phyloP scores from a whole-genome alignment of 2,797 vertebrate species.

The Tenualosa ilisha region DNA sequence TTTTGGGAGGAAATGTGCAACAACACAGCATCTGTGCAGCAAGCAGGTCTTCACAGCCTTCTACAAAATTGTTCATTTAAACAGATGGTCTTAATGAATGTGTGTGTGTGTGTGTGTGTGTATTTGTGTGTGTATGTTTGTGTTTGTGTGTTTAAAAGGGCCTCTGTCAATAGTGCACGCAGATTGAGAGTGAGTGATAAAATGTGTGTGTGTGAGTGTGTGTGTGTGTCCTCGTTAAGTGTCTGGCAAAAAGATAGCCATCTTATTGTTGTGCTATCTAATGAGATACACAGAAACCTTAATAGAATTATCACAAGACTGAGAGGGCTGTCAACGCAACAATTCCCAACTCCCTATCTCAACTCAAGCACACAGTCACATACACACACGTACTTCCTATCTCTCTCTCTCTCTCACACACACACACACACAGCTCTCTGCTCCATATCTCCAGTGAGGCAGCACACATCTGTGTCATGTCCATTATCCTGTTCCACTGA shows the following conservation, averaged over 20 bases:
- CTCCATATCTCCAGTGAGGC: background rate
- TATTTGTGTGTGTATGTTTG: background rate
- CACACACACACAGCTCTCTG: background rate
- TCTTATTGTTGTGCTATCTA: slow-evolving; percentile 8
- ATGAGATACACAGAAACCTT: slow-evolving; percentile 1
- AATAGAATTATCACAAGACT: slow-evolving; percentile 11
- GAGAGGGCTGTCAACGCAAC: background rate
- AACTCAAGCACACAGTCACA: background rate
- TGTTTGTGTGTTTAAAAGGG: background rate
- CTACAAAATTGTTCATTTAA: background rate
- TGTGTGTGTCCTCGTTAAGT: background rate
- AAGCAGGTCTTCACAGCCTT: too few species aligned
- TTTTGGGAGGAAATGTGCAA: too few species aligned
- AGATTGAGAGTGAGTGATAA: background rate
- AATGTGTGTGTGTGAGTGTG: slow-evolving; percentile 24
- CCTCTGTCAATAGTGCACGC: too few species aligned
- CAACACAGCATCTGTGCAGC: too few species aligned
- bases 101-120: background rate
- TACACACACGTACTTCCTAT: background rate
- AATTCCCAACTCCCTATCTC: background rate
- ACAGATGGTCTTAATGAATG: too few species aligned
- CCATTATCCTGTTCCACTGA: background rate
- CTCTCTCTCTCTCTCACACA: background rate
- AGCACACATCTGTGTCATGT: slow-evolving; percentile 6
- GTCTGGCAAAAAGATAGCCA: background rate